Base-by-base conservation (phyloP, 2,797 vertebrate genomes). In the Amphiprion clarkii region DNA sequence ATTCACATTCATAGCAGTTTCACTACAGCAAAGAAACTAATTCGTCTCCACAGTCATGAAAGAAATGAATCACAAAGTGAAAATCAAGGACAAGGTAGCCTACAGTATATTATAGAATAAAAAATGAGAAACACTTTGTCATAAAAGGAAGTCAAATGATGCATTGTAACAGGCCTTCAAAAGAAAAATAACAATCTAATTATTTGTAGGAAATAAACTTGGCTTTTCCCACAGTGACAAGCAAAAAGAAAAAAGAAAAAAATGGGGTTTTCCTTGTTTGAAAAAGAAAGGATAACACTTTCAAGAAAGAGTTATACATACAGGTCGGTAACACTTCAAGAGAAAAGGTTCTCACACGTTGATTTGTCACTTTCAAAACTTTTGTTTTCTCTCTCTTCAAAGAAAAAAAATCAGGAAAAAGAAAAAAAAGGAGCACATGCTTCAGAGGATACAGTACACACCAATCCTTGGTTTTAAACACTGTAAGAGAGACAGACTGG, bases 1-100 rank as follows among this genome's bases (percentile, higher is more conserved):
- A 91, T 89, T 94, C 93, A 94, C 95, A 96, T 95, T 95, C 95
- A 95, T 87, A 91, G 89, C 92, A 94, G 82, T 94, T 95, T 95
- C 87, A 95, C 94, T 95, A 95, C 94, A 95, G 93, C 93, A 95
- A 94, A 93, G 89, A 92, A 93, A 89, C 90, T 88, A 89, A 80
- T 88, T 93, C 79, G 70, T 85, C 62, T 90, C 81, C 92, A 93
- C 59, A 78, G 56, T 88, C 83, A 84, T 65, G 33, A 86, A 83
- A 74, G 59, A 76, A 92, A 92, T 16, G 65, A 85, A 89, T 87
- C 69, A 80, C 58, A 73, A 84, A 76, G 61, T 89, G 85, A 89
- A 94, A 89, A 78, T 89, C 68, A 82, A 89, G 83, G 78, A 94
- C 81, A 91, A 85, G 70, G 79, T 76, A 78, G 89, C 36, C 36